Evolutionary conservation across 2,888 invertebrate genomes (phyloP).

Genomic region (Embidobia sp.): DNA sequence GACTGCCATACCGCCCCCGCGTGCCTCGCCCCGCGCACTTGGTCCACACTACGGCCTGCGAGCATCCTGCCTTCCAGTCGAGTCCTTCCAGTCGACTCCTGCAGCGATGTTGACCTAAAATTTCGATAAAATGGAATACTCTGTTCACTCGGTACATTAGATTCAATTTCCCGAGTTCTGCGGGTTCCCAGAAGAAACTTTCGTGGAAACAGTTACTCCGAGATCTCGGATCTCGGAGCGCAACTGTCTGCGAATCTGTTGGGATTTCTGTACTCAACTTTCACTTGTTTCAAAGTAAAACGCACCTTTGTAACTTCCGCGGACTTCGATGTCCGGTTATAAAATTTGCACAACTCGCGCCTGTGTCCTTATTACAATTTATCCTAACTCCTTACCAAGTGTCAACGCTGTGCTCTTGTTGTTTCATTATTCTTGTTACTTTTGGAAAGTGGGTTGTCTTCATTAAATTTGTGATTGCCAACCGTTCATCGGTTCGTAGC

Average conservation of each 20-base stretch:
- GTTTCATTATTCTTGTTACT: conserved; percentile 2
- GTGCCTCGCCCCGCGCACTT: conserved; percentile 65
- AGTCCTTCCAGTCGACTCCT: conserved; percentile 56
- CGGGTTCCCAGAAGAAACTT: conserved; percentile 72
- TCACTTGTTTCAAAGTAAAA: conserved; percentile 52
- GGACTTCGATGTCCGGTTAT: conserved; percentile 38
- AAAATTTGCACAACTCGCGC: conserved; percentile 40
- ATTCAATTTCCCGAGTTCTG: conserved; percentile 77
- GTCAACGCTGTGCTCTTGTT: conserved; percentile 2
- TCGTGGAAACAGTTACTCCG: conserved; percentile 67
- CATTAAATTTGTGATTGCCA: background rate
- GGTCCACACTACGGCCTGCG: conserved; percentile 59
- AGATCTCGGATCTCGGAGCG: conserved; percentile 62
- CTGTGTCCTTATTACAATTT: conserved; percentile 36
- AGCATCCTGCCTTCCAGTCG: conserved; percentile 46
- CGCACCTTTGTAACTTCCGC: conserved; percentile 40
- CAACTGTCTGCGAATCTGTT: conserved; percentile 60
- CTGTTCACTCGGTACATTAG: conserved; percentile 72
- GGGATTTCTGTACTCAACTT: conserved; percentile 64
- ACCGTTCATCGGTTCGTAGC: background rate
- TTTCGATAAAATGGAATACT: conserved; percentile 77
- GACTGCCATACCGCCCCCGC: no score
- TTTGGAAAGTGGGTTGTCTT: conserved; percentile 10
- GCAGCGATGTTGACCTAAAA: conserved; percentile 76
- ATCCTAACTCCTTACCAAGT: conserved; percentile 13